These are phyloP conservation scores for Drosophila nigromelanica DNA, from an alignment of 1,140 invertebrate genomes.

Conservation along the genomic window DNA sequence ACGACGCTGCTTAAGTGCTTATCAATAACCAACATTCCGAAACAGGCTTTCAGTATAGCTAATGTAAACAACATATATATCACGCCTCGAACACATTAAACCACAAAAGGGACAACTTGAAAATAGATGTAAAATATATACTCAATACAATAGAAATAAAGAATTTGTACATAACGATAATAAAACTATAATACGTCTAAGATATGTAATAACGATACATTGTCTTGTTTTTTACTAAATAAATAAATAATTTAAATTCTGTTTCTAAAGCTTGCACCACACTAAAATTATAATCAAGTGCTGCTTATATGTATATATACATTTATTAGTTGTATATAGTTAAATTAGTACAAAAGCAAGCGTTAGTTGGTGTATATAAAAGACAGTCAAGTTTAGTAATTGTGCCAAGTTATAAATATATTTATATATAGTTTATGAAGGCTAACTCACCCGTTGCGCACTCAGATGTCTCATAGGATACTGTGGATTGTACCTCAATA, in stretches of 20 bases:
- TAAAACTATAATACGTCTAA: slow-evolving; percentile 17
- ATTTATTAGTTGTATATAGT: slow-evolving; percentile 25
- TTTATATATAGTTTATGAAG: background rate
- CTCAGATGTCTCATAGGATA: slow-evolving; percentile 82
- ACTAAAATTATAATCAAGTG: slow-evolving; percentile 25
- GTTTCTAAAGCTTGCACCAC: slow-evolving; percentile 41
- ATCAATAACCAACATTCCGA: background rate
- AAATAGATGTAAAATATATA: slow-evolving; percentile 36
- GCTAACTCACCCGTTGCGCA: slow-evolving; percentile 78
- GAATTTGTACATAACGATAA: slow-evolving; percentile 50
- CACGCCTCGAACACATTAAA: slow-evolving; percentile 16
- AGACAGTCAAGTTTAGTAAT: slow-evolving; percentile 33
- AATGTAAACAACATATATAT: slow-evolving; percentile 7
- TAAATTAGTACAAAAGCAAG: slow-evolving; percentile 62
- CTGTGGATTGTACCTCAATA: slow-evolving; percentile 82
- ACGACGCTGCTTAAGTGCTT: slow-evolving; percentile 1
- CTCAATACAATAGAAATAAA: slow-evolving; percentile 42
- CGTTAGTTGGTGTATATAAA: slow-evolving; percentile 44
- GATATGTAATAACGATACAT: background rate
- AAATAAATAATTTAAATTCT: slow-evolving; percentile 6
- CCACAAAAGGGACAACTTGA: slow-evolving; percentile 2
- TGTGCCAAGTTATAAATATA: slow-evolving; percentile 7
- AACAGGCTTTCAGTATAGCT: background rate
- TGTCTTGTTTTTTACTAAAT: slow-evolving; percentile 5
- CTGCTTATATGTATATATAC: slow-evolving; percentile 22